Conservation (phyloP, 2,888 invertebrate species). For the Eumacrocentrus americanus region DNA sequence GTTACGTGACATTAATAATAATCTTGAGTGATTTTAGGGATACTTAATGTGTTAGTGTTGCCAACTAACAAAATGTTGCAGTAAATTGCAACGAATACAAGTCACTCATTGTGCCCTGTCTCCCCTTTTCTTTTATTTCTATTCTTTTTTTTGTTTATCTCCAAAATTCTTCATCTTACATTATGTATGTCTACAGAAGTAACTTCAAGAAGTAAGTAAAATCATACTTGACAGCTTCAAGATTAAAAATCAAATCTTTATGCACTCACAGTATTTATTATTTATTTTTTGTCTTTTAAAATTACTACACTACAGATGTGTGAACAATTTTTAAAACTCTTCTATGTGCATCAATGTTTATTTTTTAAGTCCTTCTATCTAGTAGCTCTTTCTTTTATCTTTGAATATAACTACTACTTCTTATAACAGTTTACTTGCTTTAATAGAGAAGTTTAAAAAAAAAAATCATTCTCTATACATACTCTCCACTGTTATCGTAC, state of each 20-base stretch:
- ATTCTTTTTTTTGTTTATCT: no score
- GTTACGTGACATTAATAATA: slow-evolving; percentile 57
- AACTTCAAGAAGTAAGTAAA: slow-evolving; percentile 33
- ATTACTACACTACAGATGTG: no score
- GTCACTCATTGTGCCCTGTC: slow-evolving; percentile 57
- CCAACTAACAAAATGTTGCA: slow-evolving; percentile 59
- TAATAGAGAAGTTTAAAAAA: no score
- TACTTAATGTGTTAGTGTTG: slow-evolving; percentile 59
- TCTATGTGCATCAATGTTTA: slow-evolving; percentile 1
- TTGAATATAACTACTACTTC: no score
- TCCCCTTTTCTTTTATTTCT: slow-evolving; percentile 40
- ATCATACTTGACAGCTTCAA: slow-evolving; percentile 32
- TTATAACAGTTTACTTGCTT: no score
- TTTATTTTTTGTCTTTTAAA: background rate
- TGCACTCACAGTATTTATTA: background rate
- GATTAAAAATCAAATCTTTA: background rate
- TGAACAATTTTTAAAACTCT: no score
- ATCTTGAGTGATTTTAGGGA: slow-evolving; percentile 60
- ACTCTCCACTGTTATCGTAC: background rate
- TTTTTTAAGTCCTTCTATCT: no score
- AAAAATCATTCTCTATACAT: no score
- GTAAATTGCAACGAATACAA: slow-evolving; percentile 56
- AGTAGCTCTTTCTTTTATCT: background rate
- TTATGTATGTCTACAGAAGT: background rate
- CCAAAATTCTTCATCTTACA: slow-evolving; percentile 10